phyloP scores from a whole-genome alignment of 2,888 invertebrate species.

The Napeogenes inachia region DNA sequence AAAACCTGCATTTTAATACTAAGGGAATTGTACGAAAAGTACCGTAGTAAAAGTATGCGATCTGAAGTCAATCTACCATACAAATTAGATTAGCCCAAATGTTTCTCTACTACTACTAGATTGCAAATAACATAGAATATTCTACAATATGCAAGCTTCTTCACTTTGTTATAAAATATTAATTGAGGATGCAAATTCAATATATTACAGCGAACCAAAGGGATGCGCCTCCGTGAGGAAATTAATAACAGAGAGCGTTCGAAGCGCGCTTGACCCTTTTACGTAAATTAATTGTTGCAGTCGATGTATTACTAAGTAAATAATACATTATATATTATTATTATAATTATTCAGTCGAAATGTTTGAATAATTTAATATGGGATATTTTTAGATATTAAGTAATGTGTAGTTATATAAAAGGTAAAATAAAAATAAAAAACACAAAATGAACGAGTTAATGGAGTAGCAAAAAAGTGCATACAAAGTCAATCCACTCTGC shows the following conservation, averaged over 20 bases:
- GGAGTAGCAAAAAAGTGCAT: not conserved
- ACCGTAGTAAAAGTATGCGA: too few species aligned
- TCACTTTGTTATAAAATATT: not conserved
- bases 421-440: not conserved
- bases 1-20: too few species aligned
- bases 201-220: conserved; percentile 2
- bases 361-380: too few species aligned
- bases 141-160: not conserved
- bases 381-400: too few species aligned
- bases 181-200: not conserved
- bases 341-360: too few species aligned
- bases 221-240: conserved; percentile 3
- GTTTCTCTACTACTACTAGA: too few species aligned
- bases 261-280: conserved; percentile 16
- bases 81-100: too few species aligned
- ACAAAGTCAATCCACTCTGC: conserved; percentile 1
- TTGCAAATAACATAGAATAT: too few species aligned
- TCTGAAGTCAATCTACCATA: too few species aligned
- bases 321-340: too few species aligned
- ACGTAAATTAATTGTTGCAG: conserved; percentile 3
- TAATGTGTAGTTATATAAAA: not conserved
- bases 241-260: conserved; percentile 10
- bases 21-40: too few species aligned
- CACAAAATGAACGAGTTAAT: not conserved
- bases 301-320: too few species aligned